Percentiles rank a stretch among this genome's conserved stretches.
Conservation (phyloP, 2,797 vertebrate species). For the Cephalopachus bancanus region DNA sequence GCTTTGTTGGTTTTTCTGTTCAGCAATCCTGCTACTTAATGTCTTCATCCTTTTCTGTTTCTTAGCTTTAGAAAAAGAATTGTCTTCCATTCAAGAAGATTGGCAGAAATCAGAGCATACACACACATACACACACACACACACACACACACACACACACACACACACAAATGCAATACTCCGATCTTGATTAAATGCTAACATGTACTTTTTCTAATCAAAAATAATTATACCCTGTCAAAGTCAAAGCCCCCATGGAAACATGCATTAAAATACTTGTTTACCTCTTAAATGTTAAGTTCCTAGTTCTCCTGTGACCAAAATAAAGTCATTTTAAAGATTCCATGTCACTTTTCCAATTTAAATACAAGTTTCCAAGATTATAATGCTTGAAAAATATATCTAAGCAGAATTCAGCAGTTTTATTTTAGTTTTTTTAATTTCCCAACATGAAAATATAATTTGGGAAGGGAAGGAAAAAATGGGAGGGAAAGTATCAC, state of each 20-base stretch:
- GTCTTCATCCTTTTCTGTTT: constrained; percentile 23
- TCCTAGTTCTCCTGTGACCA: constrained; percentile 17
- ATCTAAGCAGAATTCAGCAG: constrained; percentile 46
- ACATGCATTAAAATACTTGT: not conserved
- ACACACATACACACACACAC: not conserved
- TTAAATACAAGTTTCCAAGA: constrained; percentile 37
- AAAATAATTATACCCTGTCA: constrained; percentile 67
- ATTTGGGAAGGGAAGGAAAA: not conserved
- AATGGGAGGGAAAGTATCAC: not conserved
- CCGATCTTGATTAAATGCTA: constrained; percentile 50
- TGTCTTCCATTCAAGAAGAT: not conserved
- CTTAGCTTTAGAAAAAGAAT: constrained; percentile 17
- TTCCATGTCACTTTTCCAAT: constrained; percentile 17
- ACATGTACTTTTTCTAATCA: constrained; percentile 46
- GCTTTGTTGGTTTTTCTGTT: constrained; percentile 43
- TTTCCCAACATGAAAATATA: constrained; percentile 14
- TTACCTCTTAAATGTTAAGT: constrained; percentile 41
- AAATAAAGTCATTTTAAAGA: constrained; percentile 45
- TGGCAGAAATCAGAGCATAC: not conserved
- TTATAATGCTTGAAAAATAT: constrained; percentile 29
- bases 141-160: too few relatives aligned
- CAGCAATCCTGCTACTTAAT: not conserved
- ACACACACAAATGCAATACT: not conserved
- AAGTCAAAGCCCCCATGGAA: constrained; percentile 49
- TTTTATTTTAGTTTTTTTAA: constrained; percentile 34